Base-by-base conservation (phyloP, 2,797 vertebrate genomes). In the Tolypeutes matacus region DNA sequence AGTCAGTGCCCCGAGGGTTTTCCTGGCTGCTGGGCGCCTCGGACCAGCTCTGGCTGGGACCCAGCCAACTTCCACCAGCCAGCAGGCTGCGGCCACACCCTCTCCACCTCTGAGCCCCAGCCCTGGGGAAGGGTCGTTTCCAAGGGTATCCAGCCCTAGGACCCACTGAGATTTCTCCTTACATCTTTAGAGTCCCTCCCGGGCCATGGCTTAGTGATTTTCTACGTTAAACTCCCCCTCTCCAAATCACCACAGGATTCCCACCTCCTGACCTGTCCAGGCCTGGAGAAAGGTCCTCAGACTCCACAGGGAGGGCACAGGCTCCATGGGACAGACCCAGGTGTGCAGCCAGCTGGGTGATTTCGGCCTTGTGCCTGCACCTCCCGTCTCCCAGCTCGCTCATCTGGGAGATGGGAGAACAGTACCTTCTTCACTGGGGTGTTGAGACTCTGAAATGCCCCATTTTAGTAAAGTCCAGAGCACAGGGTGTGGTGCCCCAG, bases 191-290 rank as follows among this genome's bases (percentile, higher is more conserved):
- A 46, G 31, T 42, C 56, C 14, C 15, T 31, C 8, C 7, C 34
- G 4, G 14, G 9, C 7, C 14, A 5, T 0, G 34, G 49, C 31
- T 67, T 53, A 25, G 14, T 9, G 3, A 31, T 29, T 73, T 31
- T 56, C 29, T 62, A 17, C 13, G 3, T 39, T 49, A 64, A 89
- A 56, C 0, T 1, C 21, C 64, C 10, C 25, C 25, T 56, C 12
- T 25, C 83, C 25, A 18, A 20, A 27, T 34, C 51, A 67, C 31
- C n/a, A 65, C 20, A 7, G 2, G 18, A 21, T 56, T 56, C 20
- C 56, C 5, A 7, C 20, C 53, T 56, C 53, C 14, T 14, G 29
- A 31, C 29, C 64, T 2, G 2, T n/a, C 31, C 64, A 65, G 64
- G 13, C 29, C 62, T 31, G 27, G 2, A 23, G 31, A 8, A 46